Evolutionary conservation across 1,140 invertebrate species (phyloP).

Genomic region (Pinna nobilis): DNA sequence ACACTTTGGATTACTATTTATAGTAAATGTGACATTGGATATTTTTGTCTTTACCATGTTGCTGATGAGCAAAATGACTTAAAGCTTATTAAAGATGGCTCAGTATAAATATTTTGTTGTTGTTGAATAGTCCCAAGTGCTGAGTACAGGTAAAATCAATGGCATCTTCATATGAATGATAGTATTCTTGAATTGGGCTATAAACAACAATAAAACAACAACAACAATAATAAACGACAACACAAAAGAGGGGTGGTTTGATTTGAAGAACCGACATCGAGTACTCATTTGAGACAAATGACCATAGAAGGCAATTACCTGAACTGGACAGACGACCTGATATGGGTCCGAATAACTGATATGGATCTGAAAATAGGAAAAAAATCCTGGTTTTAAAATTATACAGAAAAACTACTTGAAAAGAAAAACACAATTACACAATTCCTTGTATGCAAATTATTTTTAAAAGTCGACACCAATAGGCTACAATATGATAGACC

Average conservation of each 20-base stretch:
- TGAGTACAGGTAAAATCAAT: background rate
- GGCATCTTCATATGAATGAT: background rate
- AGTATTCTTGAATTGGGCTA: background rate
- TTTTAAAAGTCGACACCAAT: no score
- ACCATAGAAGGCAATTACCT: slow-evolving; percentile 30
- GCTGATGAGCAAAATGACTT: no score
- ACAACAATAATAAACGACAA: background rate
- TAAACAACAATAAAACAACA: background rate
- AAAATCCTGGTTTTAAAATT: no score
- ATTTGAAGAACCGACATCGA: background rate
- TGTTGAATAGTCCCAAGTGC: background rate
- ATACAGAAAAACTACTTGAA: no score
- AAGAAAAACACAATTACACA: no score
- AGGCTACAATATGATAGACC: no score
- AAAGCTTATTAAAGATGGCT: no score
- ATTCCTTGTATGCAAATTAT: no score
- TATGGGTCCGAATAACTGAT: slow-evolving; percentile 48
- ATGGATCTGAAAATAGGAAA: slow-evolving; percentile 47
- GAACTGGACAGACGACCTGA: slow-evolving; percentile 47
- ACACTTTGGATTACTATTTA: no score
- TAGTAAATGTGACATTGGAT: no score
- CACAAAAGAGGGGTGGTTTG: background rate
- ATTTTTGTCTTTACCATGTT: no score
- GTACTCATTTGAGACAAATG: background rate
- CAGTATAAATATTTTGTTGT: no score